Evolutionary conservation across 2,113 vertebrate genomes (phyloP), one percentile per base, ranked within the genome.

Genomic region (Sylvilagus bachmani): DNA sequence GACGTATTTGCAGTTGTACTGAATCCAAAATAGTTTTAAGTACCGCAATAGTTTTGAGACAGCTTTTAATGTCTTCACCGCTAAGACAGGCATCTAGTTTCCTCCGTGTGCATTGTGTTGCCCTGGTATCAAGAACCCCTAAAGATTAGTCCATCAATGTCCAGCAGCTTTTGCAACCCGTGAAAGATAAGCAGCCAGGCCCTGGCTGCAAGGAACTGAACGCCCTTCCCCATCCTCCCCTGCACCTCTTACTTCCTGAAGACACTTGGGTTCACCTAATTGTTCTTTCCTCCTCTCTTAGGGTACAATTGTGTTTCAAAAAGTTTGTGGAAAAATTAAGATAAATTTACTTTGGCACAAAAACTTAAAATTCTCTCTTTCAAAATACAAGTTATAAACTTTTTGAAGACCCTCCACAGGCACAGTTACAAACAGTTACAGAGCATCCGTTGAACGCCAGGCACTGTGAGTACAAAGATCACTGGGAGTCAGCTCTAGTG

Each of bases 11-110:
- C 70, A 17, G 14, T 80, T 94, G 70, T 86, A 79, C 73, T 95
- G 74, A 94, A 80, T 88, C 75, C n/a, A 92, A 86, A 95, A 79
- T 81, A 97, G 77, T 94, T 91, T 91, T 36, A 85, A 96, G 38
- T 33, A 27, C 89, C 90, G 62, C n/a, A 80, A 55, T 75, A 85
- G 22, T 79, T 67, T 67, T 85, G 84, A 93, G 89, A 75, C 13
- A 4, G 24, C 83, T 86, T 73, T 86, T 38, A 78, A 44, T 78
- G 31, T 49, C 96, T 96, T 94, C 61, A 91, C 36, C 55, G 61
- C 77, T 94, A 83, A 96, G 64, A 80, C 27, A 92, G 38, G 67
- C 31, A 27, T 58, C 87, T 74, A n/a, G 17, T 75, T 87, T 95
- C 78, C 49, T 67, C 16, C 17, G 64, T 66, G 49, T 86, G 29